phyloP scores from a whole-genome alignment of 2,797 vertebrate species.

The Microhierax caerulescens region DNA sequence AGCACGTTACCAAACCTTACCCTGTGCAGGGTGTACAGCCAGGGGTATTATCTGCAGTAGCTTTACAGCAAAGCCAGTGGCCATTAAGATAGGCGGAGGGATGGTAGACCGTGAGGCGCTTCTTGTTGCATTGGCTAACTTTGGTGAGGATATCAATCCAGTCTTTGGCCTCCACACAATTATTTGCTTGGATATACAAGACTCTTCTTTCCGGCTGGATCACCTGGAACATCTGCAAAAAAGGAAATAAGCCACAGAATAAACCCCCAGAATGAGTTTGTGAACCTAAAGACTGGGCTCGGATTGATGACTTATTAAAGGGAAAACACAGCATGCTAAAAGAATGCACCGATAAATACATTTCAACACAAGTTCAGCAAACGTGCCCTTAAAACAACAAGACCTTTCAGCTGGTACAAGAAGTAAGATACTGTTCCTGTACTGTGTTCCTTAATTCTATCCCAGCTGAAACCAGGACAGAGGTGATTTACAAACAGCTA shows the following conservation, averaged over 20 bases:
- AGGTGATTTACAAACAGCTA: constrained; percentile 31
- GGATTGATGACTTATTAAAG: neutral
- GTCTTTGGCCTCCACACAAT: constrained; percentile 97
- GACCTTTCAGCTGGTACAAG: constrained; percentile 1
- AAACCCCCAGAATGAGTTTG: neutral
- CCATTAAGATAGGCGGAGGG: constrained; percentile 97
- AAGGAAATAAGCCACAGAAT: neutral
- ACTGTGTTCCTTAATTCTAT: neutral
- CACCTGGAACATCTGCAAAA: constrained; percentile 95
- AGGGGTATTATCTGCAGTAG: constrained; percentile 84
- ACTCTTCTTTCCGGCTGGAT: constrained; percentile 93
- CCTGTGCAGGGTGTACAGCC: constrained; percentile 95
- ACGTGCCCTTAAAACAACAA: neutral
- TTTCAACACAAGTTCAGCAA: neutral
- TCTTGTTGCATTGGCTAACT: constrained; percentile 97
- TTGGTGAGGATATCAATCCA: constrained; percentile 99
- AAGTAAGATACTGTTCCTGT: neutral
- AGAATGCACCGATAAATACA: neutral
- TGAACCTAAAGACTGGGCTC: neutral
- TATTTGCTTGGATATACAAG: constrained; percentile 97
- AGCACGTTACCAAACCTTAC: constrained; percentile 67
- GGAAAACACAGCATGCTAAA: neutral
- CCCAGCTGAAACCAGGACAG: neutral
- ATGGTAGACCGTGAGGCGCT: constrained; percentile 93
- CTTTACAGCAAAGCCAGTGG: constrained; percentile 97